Evolutionary conservation across 2,113 vertebrate genomes (phyloP).

Genomic region (Lepus americanus): DNA sequence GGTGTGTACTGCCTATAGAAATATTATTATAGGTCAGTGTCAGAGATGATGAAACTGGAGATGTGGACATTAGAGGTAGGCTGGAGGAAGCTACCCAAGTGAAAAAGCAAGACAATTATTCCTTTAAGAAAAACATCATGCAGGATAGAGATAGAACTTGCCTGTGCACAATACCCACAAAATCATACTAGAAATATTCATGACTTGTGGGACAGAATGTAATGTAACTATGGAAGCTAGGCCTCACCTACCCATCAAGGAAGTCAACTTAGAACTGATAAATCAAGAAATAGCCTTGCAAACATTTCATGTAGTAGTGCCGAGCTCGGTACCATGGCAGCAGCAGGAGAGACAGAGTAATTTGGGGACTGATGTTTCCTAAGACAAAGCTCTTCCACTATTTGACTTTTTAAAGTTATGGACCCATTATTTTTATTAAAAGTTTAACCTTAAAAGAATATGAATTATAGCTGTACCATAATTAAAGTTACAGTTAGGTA

Average conservation of each 20-base stretch:
- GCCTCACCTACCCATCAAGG: background rate
- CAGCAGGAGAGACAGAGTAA: background rate
- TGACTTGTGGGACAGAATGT: background rate
- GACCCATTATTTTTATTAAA: background rate
- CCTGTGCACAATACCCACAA: background rate
- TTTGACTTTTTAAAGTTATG: slow-evolving; percentile 6
- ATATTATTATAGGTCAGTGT: background rate
- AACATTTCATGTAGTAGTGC: background rate
- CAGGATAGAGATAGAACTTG: background rate
- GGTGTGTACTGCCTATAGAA: background rate
- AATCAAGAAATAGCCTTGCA: background rate
- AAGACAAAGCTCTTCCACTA: background rate
- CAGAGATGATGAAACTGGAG: background rate
- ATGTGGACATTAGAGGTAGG: background rate
- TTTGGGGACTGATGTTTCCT: background rate
- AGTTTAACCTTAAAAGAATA: background rate
- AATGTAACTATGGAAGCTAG: background rate
- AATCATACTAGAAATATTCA: background rate
- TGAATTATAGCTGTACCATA: background rate
- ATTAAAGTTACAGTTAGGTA: background rate
- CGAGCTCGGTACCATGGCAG: background rate
- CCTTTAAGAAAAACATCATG: background rate
- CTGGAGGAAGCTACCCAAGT: background rate
- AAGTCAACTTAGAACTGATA: background rate
- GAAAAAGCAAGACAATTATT: background rate